Evolutionary conservation across 37 sponge, comb jelly and placozoan species (phyloP).

Genomic region (Theonella swinhoei): DNA sequence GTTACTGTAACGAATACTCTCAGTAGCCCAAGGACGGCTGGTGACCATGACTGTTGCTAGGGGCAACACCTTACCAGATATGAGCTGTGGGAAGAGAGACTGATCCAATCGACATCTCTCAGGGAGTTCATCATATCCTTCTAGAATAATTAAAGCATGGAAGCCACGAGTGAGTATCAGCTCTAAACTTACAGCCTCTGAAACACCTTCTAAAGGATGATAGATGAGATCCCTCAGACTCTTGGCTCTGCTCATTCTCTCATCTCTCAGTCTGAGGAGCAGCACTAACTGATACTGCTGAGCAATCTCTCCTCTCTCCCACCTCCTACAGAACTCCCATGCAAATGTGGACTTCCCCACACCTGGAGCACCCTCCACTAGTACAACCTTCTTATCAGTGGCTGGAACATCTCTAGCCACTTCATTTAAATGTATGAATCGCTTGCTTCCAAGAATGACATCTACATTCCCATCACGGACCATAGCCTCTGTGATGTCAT

Average conservation of each 20-base stretch:
- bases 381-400: slow-evolving; percentile 35
- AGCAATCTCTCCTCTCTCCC: too few relatives aligned
- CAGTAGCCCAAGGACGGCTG: slow-evolving; percentile 26
- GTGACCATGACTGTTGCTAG: slow-evolving; percentile 43
- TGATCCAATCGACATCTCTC: background rate
- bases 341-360: slow-evolving; percentile 49
- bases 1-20: too few relatives aligned
- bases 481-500: too few relatives aligned
- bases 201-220: background rate
- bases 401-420: too few relatives aligned
- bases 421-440: too few relatives aligned
- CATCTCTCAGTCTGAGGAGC: slow-evolving; percentile 2
- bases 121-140: slow-evolving; percentile 52
- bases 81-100: slow-evolving; percentile 27
- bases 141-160: slow-evolving; percentile 16
- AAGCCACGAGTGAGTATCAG: background rate
- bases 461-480: too few relatives aligned
- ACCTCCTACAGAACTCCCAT: slow-evolving; percentile 9
- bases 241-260: background rate
- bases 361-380: slow-evolving; percentile 50
- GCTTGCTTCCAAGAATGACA: too few relatives aligned
- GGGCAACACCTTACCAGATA: slow-evolving; percentile 12
- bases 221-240: slow-evolving; percentile 4
- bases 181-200: background rate
- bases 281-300: too few relatives aligned